Conservation (phyloP, 1,140 invertebrate species). For the Cherax destructor region DNA sequence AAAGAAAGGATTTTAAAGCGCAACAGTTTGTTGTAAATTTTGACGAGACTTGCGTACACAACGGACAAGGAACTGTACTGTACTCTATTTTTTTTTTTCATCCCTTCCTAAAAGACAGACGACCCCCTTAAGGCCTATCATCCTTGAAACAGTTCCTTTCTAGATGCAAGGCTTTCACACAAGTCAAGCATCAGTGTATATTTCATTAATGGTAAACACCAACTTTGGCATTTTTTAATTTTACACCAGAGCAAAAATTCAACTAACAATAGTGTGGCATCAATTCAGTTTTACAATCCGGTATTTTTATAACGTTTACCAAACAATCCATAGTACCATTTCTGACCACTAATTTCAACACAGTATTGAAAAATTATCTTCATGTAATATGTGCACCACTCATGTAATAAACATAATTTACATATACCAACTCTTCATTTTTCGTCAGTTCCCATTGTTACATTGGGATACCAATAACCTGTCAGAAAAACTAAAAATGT, state of each 20-base stretch:
- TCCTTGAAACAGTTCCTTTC: neutral
- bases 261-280: neutral
- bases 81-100: no score
- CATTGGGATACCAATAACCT: slow-evolving; percentile 62
- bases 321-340: slow-evolving; percentile 5
- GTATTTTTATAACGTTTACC: neutral
- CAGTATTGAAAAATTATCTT: slow-evolving; percentile 17
- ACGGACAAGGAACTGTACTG: no score
- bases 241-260: neutral
- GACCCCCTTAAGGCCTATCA: no score
- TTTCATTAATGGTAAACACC: neutral
- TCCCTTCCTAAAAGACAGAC: no score
- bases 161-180: neutral
- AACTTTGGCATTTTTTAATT: neutral
- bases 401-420: neutral
- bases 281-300: neutral
- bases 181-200: neutral
- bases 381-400: neutral
- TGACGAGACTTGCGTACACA: no score
- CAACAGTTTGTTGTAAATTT: no score
- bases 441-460: slow-evolving; percentile 56
- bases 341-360: neutral
- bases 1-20: no score
- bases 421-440: slow-evolving; percentile 57
- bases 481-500: slow-evolving; percentile 68